A percentile compares a stretch with the other conserved stretches of the same genome.
Conservation (phyloP, 1,140 invertebrate species). For the Myzus persicae region DNA sequence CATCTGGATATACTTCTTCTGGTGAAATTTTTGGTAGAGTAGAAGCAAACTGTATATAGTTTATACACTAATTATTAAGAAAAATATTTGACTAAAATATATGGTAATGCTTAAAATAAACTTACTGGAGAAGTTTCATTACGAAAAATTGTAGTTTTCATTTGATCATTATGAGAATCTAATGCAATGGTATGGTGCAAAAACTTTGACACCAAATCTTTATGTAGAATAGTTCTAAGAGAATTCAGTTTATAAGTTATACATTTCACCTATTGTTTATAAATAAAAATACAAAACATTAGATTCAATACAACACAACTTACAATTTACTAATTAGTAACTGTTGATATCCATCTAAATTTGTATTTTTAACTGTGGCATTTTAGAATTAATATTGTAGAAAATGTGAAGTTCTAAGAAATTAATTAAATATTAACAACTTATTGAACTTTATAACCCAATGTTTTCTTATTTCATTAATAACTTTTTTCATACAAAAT, state of each 20-base stretch:
- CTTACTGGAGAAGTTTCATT: background rate
- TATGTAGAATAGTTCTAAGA: constrained; percentile 73
- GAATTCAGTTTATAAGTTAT: constrained; percentile 72
- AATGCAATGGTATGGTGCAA: constrained; percentile 77
- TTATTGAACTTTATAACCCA: background rate
- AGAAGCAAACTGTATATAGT: constrained; percentile 64
- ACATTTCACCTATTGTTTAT: constrained; percentile 65
- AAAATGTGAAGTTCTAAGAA: background rate
- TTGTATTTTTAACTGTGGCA: background rate
- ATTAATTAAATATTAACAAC: background rate
- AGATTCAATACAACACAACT: background rate
- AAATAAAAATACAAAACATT: background rate
- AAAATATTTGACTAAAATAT: background rate
- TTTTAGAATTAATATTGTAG: background rate
- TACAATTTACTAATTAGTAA: background rate
- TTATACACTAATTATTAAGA: background rate
- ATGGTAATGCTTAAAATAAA: background rate
- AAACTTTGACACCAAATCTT: constrained; percentile 82
- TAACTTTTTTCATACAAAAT: background rate
- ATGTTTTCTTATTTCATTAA: background rate
- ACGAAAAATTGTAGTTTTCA: background rate
- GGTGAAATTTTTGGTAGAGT: constrained; percentile 76
- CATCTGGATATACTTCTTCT: constrained; percentile 77
- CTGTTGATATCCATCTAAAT: background rate
- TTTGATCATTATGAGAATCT: constrained; percentile 61